Base-by-base conservation (phyloP, 2,113 vertebrate genomes). In the Odocoileus hemionus region DNA sequence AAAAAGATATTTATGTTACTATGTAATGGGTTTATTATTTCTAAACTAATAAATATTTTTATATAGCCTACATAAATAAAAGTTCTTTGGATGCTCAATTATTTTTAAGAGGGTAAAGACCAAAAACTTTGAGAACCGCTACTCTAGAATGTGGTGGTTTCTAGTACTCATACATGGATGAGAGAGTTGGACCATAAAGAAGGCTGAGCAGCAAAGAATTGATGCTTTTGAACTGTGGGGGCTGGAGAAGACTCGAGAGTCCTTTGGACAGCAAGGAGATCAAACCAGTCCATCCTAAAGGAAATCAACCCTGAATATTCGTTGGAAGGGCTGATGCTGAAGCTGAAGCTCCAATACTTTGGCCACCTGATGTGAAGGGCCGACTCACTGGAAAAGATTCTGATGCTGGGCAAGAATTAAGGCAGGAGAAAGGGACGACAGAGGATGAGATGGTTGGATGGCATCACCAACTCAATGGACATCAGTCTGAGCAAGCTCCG, bases 81-180 rank as follows among this genome's bases (percentile, higher is more conserved):
- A 36, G 39, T 23, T n/a, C 39, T 64, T 30, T 9, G 14, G 33
- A 43, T 79, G 25, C 33, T 94, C 45, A 87, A 47, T 85, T 61
- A 52, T 55, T 79, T 91, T 78, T 85, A 50, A 86, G 64, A 95
- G 23, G 11, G 21, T 78, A n/a, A 64, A 91, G 36, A 39, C 16
- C 55, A 57, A 25, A 55, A 86, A 11, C 8, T 57, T 85, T 67
- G 57, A 86, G 55, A 94, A 79, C 28, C 11, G 43, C 57, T 87
- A 64, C 21, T 94, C 57, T 55, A 64, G 57, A 79, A 64, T 36
- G 9, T 36, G 23, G 17, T 70, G n/a, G 64, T 36, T 70, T 70
- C 64, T 19, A 70, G 64, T 6, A 70, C 9, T 21, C 64, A 36
- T 23, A n/a, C n/a, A 36, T 23, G n/a, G 19, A 70, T 70, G n/a